Evolutionary conservation across 2,113 vertebrate species (phyloP), one percentile per base, ranked within the genome.

Genomic region (Hiodon alosoides): DNA sequence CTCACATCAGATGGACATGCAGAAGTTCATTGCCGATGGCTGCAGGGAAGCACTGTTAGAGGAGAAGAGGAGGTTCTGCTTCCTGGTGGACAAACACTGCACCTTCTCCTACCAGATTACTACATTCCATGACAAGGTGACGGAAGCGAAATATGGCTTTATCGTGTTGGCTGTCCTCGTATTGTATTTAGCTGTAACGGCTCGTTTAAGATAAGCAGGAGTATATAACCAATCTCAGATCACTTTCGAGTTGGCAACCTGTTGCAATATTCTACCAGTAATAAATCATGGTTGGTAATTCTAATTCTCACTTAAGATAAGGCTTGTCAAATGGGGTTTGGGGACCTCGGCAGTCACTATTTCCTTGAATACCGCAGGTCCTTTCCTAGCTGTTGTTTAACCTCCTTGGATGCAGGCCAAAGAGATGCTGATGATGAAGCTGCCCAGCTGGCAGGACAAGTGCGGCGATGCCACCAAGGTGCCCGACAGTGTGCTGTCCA

Each of bases 51-150:
- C 97, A 14, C 88, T 99, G 0, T 89, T 98, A 14, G 97, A 99
- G 71, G 97, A 99, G 79, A 98, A 96, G 78, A 91, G 97, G 73
- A 91, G 97, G 47, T 98, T 98, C 89, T 99, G 97, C 75, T 99
- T 99, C 67, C 89, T 99, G 73, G 97, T 96, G 0, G 97, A 99
- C 90, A 98, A 96, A 77, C 97, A 99, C 86, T 99, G 96, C 82
- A 90, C 88, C 86, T 95, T 98, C 76, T 89, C 94, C 51, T 90
- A 88, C 76, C 92, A 94, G 48, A 90, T 95, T 17, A 85, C 91
- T 77, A 84, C 84, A 79, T 96, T 96, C 76, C 93, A 99, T 0
- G 67, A 89, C 9, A 96, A 96, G 89, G 97, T 98, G 75, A 85
- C 90, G 68, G 0, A n/a, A 31, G 9, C 0, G 3, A 2, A 69